phyloP scores from a whole-genome alignment of 2,888 invertebrate species.

The Oscheius sp. region DNA sequence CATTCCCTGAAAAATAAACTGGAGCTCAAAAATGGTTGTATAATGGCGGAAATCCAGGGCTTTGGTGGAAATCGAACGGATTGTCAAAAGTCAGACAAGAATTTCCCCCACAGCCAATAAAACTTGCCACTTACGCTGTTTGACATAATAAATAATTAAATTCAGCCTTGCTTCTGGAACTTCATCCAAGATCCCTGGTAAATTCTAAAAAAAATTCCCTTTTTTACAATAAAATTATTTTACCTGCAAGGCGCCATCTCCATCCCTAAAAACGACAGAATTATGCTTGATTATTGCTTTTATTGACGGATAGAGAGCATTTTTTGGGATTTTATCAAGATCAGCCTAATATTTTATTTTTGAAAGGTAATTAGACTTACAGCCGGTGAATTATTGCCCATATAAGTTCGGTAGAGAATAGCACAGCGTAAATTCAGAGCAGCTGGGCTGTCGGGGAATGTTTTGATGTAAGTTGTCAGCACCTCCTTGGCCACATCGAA shows the following conservation, averaged over 20 bases:
- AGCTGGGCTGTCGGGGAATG: constrained; percentile 91
- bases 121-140: constrained; percentile 78
- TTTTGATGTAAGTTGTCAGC: constrained; percentile 86
- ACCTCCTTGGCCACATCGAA: constrained; percentile 90
- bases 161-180: constrained; percentile 96
- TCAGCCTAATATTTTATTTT: constrained; percentile 30
- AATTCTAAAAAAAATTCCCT: constrained; percentile 75
- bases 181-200: constrained; percentile 91
- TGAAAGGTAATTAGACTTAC: neutral
- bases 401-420: constrained; percentile 87
- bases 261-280: constrained; percentile 76
- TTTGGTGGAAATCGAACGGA: too few species aligned
- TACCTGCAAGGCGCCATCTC: constrained; percentile 71
- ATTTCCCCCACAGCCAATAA: too few species aligned
- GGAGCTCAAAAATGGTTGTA: neutral
- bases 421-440: constrained; percentile 92
- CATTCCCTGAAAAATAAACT: constrained; percentile 54
- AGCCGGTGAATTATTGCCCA: constrained; percentile 80
- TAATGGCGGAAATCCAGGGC: neutral
- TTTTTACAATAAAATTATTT: too few species aligned
- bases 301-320: constrained; percentile 80
- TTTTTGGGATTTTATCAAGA: constrained; percentile 40
- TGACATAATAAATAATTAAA: constrained; percentile 91
- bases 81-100: too few species aligned
- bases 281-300: constrained; percentile 94